Base-by-base conservation (phyloP, 2,797 vertebrate genomes). In the Aulostomus chinensis region DNA sequence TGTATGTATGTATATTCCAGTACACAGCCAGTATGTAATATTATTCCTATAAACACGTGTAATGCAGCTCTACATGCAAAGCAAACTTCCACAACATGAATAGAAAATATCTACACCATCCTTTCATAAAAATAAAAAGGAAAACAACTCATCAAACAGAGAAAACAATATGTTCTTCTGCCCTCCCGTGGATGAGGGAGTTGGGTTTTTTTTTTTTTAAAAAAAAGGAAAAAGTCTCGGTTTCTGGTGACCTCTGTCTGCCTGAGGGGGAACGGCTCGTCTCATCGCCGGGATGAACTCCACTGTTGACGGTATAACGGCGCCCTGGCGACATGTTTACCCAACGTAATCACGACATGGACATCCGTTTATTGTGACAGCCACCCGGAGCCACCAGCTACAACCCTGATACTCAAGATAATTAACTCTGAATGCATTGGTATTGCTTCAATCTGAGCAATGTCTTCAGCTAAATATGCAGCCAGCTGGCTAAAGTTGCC, bases 201-300 rank as follows among this genome's bases (percentile, higher is more conserved):
- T 15, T 25, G n/a, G n/a, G n/a, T n/a, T n/a, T n/a, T n/a, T n/a
- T n/a, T n/a, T n/a, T n/a, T n/a, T n/a, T n/a, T n/a, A n/a, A n/a
- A n/a, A n/a, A n/a, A n/a, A n/a, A n/a, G n/a, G n/a, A n/a, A n/a
- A n/a, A n/a, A n/a, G n/a, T n/a, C n/a, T n/a, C 37, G 53, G 72
- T 8, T 49, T 48, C 32, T 75, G 66, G 22, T 64, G 85, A 81
- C 82, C 84, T 70, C 85, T 81, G 64, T 28, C 80, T 69, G 83
- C 48, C 20, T 48, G 56, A 36, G 52, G 8, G 47, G 34, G 60
- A 81, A 77, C 42, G 0, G 20, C 64, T 50, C 51, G 2, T n/a
- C 64, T 45, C 52, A 2, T 9, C 13, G 0, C 16, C 34, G 10
- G 21, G n/a, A 7, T 8, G 3, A 12, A 2, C 18, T 13, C 34